Evolutionary conservation across 2,113 vertebrate species (phyloP).

Genomic region (Python bivittatus): DNA sequence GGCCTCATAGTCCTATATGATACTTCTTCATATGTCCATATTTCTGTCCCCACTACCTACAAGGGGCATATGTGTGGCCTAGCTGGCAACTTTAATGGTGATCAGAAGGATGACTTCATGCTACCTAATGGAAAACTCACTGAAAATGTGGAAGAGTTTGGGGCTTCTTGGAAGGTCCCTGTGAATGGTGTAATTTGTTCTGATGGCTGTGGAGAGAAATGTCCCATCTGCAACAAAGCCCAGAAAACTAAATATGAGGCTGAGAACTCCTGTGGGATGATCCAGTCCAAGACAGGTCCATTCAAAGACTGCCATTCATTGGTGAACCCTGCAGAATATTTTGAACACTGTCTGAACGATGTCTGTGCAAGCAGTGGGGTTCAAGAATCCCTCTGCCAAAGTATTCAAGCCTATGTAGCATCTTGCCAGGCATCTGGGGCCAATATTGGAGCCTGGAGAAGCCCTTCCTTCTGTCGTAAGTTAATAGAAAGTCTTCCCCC

Average conservation of each 20-base stretch:
- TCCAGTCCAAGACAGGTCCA: constrained; percentile 38
- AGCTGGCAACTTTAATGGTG: constrained; percentile 65
- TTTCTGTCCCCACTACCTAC: constrained; percentile 61
- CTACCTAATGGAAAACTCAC: background rate
- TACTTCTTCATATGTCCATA: constrained; percentile 66
- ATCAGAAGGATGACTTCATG: constrained; percentile 52
- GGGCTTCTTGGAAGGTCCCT: constrained; percentile 56
- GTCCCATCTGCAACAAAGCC: accelerated
- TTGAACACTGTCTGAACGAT: constrained; percentile 67
- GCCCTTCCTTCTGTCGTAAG: background rate
- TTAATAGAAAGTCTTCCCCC: background rate
- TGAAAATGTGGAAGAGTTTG: constrained; percentile 25
- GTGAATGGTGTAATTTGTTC: background rate
- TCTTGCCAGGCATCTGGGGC: constrained; percentile 56
- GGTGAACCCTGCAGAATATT: constrained; percentile 57
- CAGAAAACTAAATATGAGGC: accelerated
- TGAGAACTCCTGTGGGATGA: constrained; percentile 28
- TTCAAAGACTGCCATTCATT: constrained; percentile 59
- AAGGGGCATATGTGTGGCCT: constrained; percentile 49
- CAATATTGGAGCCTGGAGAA: background rate
- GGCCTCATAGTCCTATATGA: constrained; percentile 79
- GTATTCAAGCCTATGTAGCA: constrained; percentile 61
- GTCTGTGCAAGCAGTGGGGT: background rate
- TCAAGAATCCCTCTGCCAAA: constrained; percentile 51
- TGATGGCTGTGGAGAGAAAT: background rate